These are phyloP conservation scores for Melanotaenia maccullochi DNA, from an alignment of 2,797 vertebrate species.

Conservation along the genomic window DNA sequence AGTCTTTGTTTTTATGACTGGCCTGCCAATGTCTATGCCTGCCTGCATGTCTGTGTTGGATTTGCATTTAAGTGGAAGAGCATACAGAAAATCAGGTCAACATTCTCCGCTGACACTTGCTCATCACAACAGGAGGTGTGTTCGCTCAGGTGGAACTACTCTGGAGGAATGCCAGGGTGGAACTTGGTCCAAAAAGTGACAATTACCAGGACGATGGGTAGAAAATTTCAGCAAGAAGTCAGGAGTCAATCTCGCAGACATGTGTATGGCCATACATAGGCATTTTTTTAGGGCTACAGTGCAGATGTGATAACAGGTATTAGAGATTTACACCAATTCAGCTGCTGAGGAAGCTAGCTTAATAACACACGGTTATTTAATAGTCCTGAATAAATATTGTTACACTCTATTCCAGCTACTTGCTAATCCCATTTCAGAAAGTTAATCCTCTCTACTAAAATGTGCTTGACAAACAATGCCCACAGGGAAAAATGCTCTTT, in stretches of 20 bases:
- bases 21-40: not conserved
- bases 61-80: not conserved
- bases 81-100: not conserved
- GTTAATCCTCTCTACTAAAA: not conserved
- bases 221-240: not conserved
- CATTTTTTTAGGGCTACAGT: not conserved
- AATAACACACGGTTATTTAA: not conserved
- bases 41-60: not conserved
- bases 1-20: not conserved
- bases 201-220: not conserved
- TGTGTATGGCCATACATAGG: not conserved
- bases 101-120: not conserved
- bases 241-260: not conserved
- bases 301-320: not conserved
- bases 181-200: not conserved
- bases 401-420: not conserved
- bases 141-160: not conserved
- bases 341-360: not conserved
- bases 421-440: conserved; percentile 2
- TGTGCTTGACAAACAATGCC: not conserved
- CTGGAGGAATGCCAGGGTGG: not conserved
- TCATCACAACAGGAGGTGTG: not conserved
- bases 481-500: not conserved
- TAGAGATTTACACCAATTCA: not conserved
- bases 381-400: not conserved